phyloP scores from a whole-genome alignment of 1,140 invertebrate genomes.

The Platyscapa corneri region DNA sequence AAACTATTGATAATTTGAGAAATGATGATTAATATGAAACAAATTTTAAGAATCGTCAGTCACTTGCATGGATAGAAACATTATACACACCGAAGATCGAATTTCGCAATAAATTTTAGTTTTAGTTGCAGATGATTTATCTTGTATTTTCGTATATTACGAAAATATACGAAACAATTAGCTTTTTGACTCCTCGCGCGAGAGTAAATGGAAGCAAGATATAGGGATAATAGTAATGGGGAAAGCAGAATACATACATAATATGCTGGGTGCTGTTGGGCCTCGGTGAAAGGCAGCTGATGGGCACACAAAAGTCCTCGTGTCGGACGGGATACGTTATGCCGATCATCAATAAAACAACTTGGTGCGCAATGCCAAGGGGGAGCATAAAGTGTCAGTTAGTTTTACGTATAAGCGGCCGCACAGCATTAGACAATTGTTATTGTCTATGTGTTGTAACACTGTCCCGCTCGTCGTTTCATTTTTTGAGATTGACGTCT shows the following conservation, averaged over 20 bases:
- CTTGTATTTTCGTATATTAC: not conserved
- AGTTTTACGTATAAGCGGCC: not conserved
- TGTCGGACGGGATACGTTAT: constrained; percentile 32
- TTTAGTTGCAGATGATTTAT: not conserved
- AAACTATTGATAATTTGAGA: no score
- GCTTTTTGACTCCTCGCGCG: not conserved
- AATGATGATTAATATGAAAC: no score
- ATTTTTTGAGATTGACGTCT: constrained; percentile 34
- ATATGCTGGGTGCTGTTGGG: not conserved
- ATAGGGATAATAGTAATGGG: not conserved
- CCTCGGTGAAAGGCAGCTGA: constrained; percentile 62
- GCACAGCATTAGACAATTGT: constrained; percentile 34
- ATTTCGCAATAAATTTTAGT: no score
- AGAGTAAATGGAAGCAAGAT: not conserved
- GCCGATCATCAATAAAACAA: constrained; percentile 21
- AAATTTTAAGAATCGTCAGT: no score
- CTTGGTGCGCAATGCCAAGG: constrained; percentile 16
- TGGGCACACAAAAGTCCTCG: constrained; percentile 66
- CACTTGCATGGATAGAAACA: no score
- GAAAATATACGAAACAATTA: not conserved
- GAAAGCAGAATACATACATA: not conserved
- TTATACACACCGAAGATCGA: no score
- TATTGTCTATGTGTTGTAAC: constrained; percentile 24
- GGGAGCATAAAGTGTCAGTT: constrained; percentile 32
- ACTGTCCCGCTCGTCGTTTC: not conserved